A percentile compares a stretch with the other conserved stretches of the same genome.
These are phyloP conservation scores for Psittacula derbiana DNA, from an alignment of 2,797 vertebrate species.

Conservation along the genomic window DNA sequence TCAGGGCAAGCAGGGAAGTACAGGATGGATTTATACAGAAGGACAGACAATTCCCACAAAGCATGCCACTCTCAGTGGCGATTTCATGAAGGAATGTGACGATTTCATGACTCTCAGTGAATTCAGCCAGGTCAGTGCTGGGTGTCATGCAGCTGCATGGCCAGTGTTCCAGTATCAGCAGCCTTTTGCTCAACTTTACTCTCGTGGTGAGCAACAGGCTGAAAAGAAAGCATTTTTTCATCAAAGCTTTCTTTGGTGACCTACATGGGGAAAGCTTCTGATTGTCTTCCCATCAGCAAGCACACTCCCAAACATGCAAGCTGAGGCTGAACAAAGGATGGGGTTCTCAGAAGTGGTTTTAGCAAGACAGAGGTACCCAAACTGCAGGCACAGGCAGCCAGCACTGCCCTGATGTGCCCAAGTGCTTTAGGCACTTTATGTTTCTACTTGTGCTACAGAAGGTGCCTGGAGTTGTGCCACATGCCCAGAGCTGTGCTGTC, in stretches of 20 bases:
- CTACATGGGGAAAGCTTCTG: not conserved
- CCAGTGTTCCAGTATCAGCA: not conserved
- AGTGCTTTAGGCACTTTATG: not conserved
- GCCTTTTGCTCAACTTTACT: not conserved
- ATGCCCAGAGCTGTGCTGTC: not conserved
- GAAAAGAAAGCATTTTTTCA: not conserved
- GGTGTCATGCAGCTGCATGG: not conserved
- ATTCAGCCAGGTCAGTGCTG: not conserved
- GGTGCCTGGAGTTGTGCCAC: not conserved
- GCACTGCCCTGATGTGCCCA: not conserved
- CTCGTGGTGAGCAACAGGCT: not conserved
- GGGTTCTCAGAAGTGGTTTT: not conserved
- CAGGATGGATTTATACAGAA: rapidly evolving
- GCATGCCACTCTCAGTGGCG: not conserved
- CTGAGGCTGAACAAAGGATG: not conserved
- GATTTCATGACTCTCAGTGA: not conserved
- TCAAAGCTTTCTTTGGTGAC: not conserved
- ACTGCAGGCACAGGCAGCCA: not conserved
- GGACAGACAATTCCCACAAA: not conserved
- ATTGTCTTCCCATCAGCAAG: not conserved
- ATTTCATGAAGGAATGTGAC: not conserved
- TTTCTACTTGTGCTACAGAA: not conserved
- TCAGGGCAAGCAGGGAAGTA: not conserved
- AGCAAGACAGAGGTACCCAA: not conserved
- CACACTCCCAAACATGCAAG: not conserved